Percentiles rank a stretch among this genome's conserved stretches.
These are phyloP conservation scores for Drosophila elegans DNA, from an alignment of 1,140 invertebrate genomes.

Conservation along the genomic window DNA sequence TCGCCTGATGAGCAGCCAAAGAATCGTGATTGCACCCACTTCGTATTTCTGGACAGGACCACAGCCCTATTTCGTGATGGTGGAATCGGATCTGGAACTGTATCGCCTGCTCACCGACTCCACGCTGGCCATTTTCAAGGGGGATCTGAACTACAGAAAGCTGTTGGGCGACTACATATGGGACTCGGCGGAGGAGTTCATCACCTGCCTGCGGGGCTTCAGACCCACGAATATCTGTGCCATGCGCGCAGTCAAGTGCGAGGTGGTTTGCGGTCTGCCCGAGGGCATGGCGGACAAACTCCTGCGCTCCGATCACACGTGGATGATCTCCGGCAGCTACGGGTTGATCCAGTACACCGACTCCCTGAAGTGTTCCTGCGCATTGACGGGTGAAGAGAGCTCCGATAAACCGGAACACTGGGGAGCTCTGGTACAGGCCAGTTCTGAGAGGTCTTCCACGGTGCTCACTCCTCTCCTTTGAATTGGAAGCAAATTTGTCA, in stretches of 20 bases:
- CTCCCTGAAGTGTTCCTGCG: constrained; percentile 60
- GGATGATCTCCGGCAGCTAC: constrained; percentile 95
- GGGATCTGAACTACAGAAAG: constrained; percentile 98
- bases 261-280: constrained; percentile 93
- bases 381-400: not conserved
- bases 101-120: constrained; percentile 90
- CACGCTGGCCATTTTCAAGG: constrained; percentile 95
- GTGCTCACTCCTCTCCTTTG: constrained; percentile 45
- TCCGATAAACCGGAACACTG: not conserved
- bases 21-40: constrained; percentile 84
- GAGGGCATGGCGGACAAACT: constrained; percentile 88
- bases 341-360: constrained; percentile 86
- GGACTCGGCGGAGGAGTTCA: constrained; percentile 90
- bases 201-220: constrained; percentile 91
- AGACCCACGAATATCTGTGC: constrained; percentile 91
- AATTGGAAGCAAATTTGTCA: constrained; percentile 72
- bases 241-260: constrained; percentile 95
- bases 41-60: constrained; percentile 96
- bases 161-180: constrained; percentile 95
- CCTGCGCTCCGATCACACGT: constrained; percentile 88
- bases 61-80: constrained; percentile 92
- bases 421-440: constrained; percentile 20
- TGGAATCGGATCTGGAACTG: constrained; percentile 88
- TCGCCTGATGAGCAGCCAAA: constrained; percentile 85
- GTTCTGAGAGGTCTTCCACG: constrained; percentile 57